Evolutionary conservation across 1,140 invertebrate genomes (phyloP), one percentile per base, ranked within the genome.

Genomic region (Anagrus nilaparvatae): DNA sequence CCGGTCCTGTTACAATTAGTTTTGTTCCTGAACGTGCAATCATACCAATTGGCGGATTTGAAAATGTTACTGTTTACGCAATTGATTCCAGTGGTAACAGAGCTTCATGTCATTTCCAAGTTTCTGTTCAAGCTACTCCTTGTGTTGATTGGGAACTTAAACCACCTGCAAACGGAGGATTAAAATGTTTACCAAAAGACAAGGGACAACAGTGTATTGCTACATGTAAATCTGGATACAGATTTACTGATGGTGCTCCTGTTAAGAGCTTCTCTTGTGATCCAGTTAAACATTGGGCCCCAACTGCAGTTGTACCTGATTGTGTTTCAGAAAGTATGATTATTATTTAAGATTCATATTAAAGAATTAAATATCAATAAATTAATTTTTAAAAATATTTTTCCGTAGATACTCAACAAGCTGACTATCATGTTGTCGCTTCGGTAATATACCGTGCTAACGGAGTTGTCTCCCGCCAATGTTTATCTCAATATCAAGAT

Each of bases 141-240:
- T 97, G 93, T 58, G 89, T 92, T 1, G 84, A 92, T 55, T 95
- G 90, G 89, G 90, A 96, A 60, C 58, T 97, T 2, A 82, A 82
- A 59, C 75, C 84, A 14, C 91, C 93, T 7, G 80, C 82, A 3
- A 84, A 94, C 63, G 91, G 91, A 25, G 83, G 79, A 39, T 69
- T 95, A 1, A 90, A 92, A 54, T 97, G 93, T 55, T 62, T 87
- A 10, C 79, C 84, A 17, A 78, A 78, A 10, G 85, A 89, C 41
- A 78, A 77, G 54, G 86, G 86, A 43, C 73, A 87, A 21, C 82
- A 91, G 41, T 97, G 92, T 59, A 81, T 88, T 36, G 89, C 90
- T 7, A 88, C 88, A 8, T 97, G 93, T 63, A 86, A 87, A 50
- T 74, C 79, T n/a, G 91, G 90, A 7, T 95, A 76, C 57, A 75